Evolutionary conservation across 1,140 invertebrate species (phyloP).

Genomic region (Leptinotarsa defecta): DNA sequence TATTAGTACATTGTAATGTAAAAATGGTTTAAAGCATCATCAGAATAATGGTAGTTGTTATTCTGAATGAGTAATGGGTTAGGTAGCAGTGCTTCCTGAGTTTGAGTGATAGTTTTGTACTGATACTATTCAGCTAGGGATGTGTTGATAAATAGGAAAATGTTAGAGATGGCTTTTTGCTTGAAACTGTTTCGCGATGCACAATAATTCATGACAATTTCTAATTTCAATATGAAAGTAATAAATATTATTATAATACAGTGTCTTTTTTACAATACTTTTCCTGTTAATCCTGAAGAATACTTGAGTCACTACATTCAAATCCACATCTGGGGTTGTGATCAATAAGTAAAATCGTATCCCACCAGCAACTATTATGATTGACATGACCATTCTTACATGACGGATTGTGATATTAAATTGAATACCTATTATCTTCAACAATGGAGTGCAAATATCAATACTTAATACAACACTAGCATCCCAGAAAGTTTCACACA

Average conservation of each 20-base stretch:
- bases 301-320: no score
- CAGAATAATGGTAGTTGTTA: neutral
- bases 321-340: no score
- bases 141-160: slow-evolving; percentile 6
- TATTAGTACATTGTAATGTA: neutral
- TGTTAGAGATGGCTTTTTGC: slow-evolving; percentile 8
- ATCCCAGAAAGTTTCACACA: no score
- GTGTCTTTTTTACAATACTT: neutral
- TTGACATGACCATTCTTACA: no score
- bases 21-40: neutral
- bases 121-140: slow-evolving; percentile 2
- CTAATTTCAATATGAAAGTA: slow-evolving; percentile 9
- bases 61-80: neutral
- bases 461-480: no score
- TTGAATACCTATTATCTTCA: no score
- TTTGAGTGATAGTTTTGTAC: neutral
- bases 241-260: slow-evolving; percentile 4
- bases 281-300: neutral
- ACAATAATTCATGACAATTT: slow-evolving; percentile 6
- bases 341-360: no score
- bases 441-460: no score
- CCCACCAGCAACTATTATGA: no score
- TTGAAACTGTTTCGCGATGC: slow-evolving; percentile 1
- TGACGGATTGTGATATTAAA: no score
- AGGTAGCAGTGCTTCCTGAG: slow-evolving; percentile 2